Evolutionary conservation across 2,888 invertebrate species (phyloP).

Genomic region (Melanotus villosus): DNA sequence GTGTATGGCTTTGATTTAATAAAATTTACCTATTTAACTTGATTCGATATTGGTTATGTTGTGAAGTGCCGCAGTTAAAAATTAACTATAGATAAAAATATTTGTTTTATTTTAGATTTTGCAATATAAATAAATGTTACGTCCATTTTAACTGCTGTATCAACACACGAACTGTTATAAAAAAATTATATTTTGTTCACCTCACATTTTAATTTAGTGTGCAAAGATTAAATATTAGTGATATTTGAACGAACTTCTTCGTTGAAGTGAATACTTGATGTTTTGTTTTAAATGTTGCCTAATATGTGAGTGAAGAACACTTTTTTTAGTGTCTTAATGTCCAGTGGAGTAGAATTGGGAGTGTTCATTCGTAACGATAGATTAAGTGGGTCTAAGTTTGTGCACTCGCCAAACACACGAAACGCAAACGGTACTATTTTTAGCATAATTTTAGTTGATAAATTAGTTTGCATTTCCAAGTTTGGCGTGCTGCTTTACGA

Average conservation of each 20-base stretch:
- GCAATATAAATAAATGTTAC: slow-evolving; percentile 5
- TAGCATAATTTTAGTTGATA: slow-evolving; percentile 43
- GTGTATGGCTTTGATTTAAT: slow-evolving; percentile 3
- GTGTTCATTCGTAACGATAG: slow-evolving; percentile 54
- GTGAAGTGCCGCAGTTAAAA: slow-evolving; percentile 32
- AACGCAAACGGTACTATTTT: slow-evolving; percentile 42
- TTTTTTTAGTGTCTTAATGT: slow-evolving; percentile 56
- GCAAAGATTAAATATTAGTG: slow-evolving; percentile 43
- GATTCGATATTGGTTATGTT: slow-evolving; percentile 13
- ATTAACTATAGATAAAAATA: neutral
- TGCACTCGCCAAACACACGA: slow-evolving; percentile 46
- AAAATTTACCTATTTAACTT: slow-evolving; percentile 15
- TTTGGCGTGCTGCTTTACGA: slow-evolving; percentile 38
- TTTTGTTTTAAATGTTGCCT: slow-evolving; percentile 58
- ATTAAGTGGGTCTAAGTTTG: slow-evolving; percentile 45
- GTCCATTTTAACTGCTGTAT: slow-evolving; percentile 38
- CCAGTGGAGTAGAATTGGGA: slow-evolving; percentile 53
- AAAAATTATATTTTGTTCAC: slow-evolving; percentile 28
- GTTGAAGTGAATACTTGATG: slow-evolving; percentile 48
- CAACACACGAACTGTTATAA: slow-evolving; percentile 1
- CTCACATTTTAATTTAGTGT: slow-evolving; percentile 45
- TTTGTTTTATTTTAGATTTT: neutral
- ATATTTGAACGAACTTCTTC: slow-evolving; percentile 45
- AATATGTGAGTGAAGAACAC: slow-evolving; percentile 54
- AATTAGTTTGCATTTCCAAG: slow-evolving; percentile 36